phyloP scores from a whole-genome alignment of 2,113 vertebrate species.

The Plecotus auritus region DNA sequence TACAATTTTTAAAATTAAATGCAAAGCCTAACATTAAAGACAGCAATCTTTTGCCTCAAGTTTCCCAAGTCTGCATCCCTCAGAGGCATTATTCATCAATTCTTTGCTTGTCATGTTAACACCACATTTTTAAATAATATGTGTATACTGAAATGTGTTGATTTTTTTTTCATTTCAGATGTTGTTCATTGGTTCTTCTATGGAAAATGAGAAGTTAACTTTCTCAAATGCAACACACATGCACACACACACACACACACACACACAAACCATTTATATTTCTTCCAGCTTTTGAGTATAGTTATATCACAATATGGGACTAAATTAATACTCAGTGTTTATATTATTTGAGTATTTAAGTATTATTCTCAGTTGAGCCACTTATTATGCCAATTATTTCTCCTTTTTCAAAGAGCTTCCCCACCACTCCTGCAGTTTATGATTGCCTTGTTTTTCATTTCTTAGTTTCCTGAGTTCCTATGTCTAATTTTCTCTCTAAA shows the following conservation, averaged over 20 bases:
- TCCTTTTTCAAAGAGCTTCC: neutral
- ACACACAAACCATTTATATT: neutral
- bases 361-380: neutral
- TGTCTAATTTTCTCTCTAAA: neutral
- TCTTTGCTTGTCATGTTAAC: neutral
- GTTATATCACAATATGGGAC: neutral
- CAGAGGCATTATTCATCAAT: neutral
- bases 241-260: too few relatives aligned
- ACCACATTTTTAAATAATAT: neutral
- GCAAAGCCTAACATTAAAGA: neutral
- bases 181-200: neutral
- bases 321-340: neutral
- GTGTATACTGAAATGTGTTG: neutral
- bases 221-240: neutral
- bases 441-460: neutral
- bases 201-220: neutral
- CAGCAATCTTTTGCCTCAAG: neutral
- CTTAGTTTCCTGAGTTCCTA: neutral
- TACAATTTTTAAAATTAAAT: slow-evolving; percentile 12
- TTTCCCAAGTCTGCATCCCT: neutral
- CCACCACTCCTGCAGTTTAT: neutral
- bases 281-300: neutral
- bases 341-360: neutral
- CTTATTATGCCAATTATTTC: neutral
- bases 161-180: neutral